A percentile compares a stretch with the other conserved stretches of the same genome.
Evolutionary conservation across 1,140 invertebrate genomes (phyloP).

Genomic region (Rhopalosiphum padi): DNA sequence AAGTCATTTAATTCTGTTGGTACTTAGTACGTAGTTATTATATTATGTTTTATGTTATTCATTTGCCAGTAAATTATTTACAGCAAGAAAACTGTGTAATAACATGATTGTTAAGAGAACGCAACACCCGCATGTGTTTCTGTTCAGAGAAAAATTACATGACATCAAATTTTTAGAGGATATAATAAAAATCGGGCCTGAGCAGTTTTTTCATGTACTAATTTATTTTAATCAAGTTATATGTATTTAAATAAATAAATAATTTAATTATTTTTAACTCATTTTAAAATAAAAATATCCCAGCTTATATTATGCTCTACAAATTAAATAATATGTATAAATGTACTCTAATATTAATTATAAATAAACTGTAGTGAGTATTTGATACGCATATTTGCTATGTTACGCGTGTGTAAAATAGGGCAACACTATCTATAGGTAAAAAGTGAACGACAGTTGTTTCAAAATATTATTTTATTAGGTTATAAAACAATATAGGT

Average conservation of each 20-base stretch:
- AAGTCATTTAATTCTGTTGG: not conserved
- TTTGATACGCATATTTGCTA: not conserved
- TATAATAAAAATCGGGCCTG: not conserved
- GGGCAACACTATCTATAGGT: not conserved
- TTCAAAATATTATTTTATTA: not conserved
- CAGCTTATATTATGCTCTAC: too few species aligned
- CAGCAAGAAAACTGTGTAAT: not conserved
- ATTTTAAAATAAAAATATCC: too few species aligned
- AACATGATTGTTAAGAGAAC: not conserved
- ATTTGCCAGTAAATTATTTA: not conserved
- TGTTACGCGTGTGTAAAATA: not conserved
- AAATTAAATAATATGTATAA: not conserved
- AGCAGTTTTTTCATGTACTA: not conserved
- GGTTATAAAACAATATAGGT: not conserved
- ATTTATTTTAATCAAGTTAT: not conserved
- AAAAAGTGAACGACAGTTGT: not conserved
- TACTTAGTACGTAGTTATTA: not conserved
- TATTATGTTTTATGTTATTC: not conserved
- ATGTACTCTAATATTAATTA: not conserved
- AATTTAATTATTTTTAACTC: not conserved
- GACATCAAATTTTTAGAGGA: not conserved
- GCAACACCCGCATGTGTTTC: not conserved
- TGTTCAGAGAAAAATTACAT: not conserved
- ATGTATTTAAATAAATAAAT: too few species aligned
- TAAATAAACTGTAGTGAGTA: not conserved